Percentiles rank a stretch among this genome's conserved stretches.
Evolutionary conservation across 1,140 invertebrate species (phyloP).

Genomic region (Drosophila equinoxialis): DNA sequence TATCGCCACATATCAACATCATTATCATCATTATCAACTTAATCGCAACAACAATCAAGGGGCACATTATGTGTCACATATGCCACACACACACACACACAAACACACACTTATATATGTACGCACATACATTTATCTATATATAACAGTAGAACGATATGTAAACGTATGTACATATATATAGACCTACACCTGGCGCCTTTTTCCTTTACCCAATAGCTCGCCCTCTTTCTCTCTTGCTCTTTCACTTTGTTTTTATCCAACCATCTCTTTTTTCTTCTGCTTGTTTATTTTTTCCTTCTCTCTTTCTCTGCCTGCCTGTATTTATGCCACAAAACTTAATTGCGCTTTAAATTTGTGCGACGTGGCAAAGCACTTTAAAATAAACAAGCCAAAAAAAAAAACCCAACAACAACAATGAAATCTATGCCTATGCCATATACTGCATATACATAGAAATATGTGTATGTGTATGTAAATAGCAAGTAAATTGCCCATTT

Average conservation of each 20-base stretch:
- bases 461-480: neutral
- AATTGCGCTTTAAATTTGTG: conserved; percentile 59
- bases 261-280: neutral
- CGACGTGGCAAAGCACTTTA: conserved; percentile 44
- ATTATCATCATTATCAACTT: conserved; percentile 55
- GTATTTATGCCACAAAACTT: conserved; percentile 57
- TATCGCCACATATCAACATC: conserved; percentile 42
- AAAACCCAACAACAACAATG: conserved; percentile 43
- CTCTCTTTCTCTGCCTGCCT: conserved; percentile 22
- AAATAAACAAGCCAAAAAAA: conserved; percentile 40
- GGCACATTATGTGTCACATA: conserved; percentile 25
- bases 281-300: neutral
- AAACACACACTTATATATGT: neutral
- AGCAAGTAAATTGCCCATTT: too few relatives aligned
- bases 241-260: neutral
- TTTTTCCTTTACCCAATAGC: neutral
- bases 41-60: conserved; percentile 44
- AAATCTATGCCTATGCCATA: conserved; percentile 25
- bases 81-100: conserved; percentile 16
- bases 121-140: conserved; percentile 15
- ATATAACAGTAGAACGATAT: neutral
- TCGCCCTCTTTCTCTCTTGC: neutral
- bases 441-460: neutral
- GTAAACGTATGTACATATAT: neutral
- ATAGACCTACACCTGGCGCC: conserved; percentile 24